Conservation (phyloP, 2,113 vertebrate species). For the Scopus umbretta region DNA sequence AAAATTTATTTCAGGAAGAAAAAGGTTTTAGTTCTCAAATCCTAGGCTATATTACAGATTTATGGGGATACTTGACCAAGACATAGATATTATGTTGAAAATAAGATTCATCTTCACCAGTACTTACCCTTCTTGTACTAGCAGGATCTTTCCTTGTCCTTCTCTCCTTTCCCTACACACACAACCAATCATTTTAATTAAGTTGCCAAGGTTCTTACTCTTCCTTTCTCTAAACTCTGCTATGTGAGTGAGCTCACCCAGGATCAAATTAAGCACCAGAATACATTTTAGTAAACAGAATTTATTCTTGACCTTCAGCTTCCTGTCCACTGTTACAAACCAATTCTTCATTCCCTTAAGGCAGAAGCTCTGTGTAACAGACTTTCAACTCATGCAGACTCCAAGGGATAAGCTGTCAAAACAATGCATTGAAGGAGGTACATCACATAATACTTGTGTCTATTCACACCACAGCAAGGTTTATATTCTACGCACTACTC, state of each 20-base stretch:
- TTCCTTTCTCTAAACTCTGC: neutral
- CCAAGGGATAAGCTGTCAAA: neutral
- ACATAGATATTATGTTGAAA: constrained; percentile 20
- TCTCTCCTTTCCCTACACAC: neutral
- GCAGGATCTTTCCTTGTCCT: neutral
- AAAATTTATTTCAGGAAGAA: neutral
- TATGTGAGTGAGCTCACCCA: neutral
- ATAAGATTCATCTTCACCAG: neutral
- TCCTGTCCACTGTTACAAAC: neutral
- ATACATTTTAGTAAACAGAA: constrained; percentile 5
- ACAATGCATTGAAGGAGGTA: neutral
- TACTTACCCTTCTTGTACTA: neutral
- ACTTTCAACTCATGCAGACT: neutral
- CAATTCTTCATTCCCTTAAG: neutral
- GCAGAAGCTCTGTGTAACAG: neutral
- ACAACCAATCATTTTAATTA: constrained; percentile 14
- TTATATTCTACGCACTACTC: neutral
- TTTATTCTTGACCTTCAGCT: constrained; percentile 11
- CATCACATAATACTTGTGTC: neutral
- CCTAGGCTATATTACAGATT: neutral
- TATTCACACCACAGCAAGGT: neutral
- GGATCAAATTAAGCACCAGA: constrained; percentile 14
- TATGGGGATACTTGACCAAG: neutral
- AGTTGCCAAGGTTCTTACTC: constrained; percentile 12
- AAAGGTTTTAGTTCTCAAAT: neutral